Base-by-base conservation (phyloP, 2,888 invertebrate species). In the Malacosoma neustria region DNA sequence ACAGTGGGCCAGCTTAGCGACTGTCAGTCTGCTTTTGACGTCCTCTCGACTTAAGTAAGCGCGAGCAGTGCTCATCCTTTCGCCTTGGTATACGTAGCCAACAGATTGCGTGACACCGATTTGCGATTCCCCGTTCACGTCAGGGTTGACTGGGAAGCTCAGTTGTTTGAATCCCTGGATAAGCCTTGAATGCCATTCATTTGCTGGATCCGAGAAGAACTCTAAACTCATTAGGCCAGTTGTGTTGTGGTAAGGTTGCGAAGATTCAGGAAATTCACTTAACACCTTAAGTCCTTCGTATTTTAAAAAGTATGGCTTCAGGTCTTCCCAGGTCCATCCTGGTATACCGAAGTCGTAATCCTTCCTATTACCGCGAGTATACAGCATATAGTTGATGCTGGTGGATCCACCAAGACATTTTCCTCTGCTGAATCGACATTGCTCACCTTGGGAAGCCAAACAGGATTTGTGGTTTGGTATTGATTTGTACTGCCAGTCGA, bases 331-430 rank as follows among this genome's bases (percentile, higher is more conserved):
- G 15, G 52, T 45, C 80, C 80, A 80, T 5, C 66, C 74, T 1
- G 68, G 44, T 11, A 67, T 37, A 33, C 43, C 37, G 12, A 63
- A 57, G 36, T 65, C 62, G 42, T 55, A 75, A 51, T 79, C 77
- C 0, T 5, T 33, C 0, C 52, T 57, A 40, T 63, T 66, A 2
- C 79, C 79, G 15, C 80, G 67, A 1, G 61, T 57, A 51, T 74
- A 75, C 43, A 76, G 45, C 76, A 80, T 74, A 49, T 65, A 63
- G 54, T 80, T 80, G 47, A 71, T 69, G 48, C 59, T 59, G 36
- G 76, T 69, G 42, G 79, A 75, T 36, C 79, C 79, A 1, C 79
- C 79, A 36, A 80, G 68, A 14, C 69, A 63, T 39, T 63, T 66
- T 39, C 80, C 79, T 41, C 76, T 69, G 38, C 49, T 56, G 43